A percentile compares a stretch with the other conserved stretches of the same genome.
phyloP scores from a whole-genome alignment of 2,888 invertebrate species.

The Glaucopsyche alexis region DNA sequence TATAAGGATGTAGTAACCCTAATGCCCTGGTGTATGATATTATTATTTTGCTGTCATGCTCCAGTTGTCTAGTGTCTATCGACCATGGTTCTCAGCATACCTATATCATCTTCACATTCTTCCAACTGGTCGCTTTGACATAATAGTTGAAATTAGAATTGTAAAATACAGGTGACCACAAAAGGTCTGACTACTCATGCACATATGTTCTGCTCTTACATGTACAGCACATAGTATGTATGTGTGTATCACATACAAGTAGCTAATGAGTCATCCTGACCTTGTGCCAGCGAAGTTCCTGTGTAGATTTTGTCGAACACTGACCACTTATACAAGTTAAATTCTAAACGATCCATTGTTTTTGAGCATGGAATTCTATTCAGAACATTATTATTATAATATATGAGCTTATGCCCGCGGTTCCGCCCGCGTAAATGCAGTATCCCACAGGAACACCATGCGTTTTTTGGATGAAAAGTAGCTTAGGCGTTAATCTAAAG shows the following conservation, averaged over 20 bases:
- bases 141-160: background rate
- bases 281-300: constrained; percentile 18
- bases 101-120: constrained; percentile 13
- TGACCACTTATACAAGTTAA: background rate
- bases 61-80: no score
- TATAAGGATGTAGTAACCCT: no score
- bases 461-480: no score
- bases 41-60: no score
- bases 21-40: no score
- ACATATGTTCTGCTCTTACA: background rate
- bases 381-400: no score
- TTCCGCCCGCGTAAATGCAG: no score
- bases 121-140: background rate
- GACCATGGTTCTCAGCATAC: background rate
- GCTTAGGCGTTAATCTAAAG: no score
- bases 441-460: no score
- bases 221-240: background rate
- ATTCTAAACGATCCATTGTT: background rate
- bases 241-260: constrained; percentile 1
- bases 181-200: background rate
- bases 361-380: no score
- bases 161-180: constrained; percentile 1
- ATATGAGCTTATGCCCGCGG: no score
- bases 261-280: background rate
- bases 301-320: constrained; percentile 9